Conservation (phyloP, 2,113 vertebrate genomes). For the Poecile atricapillus region DNA sequence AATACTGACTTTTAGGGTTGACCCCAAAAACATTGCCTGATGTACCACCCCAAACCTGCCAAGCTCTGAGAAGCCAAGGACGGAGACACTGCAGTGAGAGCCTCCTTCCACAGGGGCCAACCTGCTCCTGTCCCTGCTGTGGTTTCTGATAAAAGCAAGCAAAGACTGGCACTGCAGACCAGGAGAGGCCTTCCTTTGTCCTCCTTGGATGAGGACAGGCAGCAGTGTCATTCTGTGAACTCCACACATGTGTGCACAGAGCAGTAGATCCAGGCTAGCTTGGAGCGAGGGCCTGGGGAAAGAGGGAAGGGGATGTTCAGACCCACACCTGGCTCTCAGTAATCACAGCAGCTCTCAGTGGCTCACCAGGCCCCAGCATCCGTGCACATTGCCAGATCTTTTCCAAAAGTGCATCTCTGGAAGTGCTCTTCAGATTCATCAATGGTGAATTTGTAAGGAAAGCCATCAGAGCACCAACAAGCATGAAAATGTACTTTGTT, state of each 20-base stretch:
- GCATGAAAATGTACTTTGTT: neutral
- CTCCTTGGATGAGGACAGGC: rapidly evolving
- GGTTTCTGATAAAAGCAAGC: neutral
- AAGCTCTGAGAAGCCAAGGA: neutral
- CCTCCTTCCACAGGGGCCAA: neutral
- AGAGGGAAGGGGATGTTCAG: neutral
- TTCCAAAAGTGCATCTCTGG: neutral
- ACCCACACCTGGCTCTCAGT: rapidly evolving
- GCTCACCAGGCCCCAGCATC: neutral
- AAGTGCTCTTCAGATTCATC: neutral
- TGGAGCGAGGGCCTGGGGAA: neutral
- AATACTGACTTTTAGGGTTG: neutral
- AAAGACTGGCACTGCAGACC: rapidly evolving
- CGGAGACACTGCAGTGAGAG: neutral
- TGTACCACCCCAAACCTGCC: too few species aligned
- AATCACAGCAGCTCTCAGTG: neutral
- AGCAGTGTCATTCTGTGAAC: neutral
- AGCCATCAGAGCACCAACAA: neutral
- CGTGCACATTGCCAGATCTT: neutral
- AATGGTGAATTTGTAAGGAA: neutral
- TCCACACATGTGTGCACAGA: rapidly evolving
- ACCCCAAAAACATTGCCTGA: neutral
- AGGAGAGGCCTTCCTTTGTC: neutral
- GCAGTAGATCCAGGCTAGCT: neutral
- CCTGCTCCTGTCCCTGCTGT: too few species aligned